Evolutionary conservation across 2,797 vertebrate genomes (phyloP).

Genomic region (Apodemus agrarius): DNA sequence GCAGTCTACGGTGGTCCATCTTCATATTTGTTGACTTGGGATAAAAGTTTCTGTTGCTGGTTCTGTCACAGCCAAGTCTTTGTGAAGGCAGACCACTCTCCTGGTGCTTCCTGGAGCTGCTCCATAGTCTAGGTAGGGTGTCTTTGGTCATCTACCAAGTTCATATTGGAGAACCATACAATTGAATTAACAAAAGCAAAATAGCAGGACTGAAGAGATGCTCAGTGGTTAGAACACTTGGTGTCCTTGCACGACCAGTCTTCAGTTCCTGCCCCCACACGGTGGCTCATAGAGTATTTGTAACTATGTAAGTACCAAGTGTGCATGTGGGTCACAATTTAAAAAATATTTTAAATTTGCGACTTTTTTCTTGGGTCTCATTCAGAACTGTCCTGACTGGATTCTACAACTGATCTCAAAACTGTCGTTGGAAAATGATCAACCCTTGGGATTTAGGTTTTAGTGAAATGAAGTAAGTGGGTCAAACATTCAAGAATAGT

Average conservation of each 20-base stretch:
- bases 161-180: neutral
- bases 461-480: slow-evolving; percentile 32
- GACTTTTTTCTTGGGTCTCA: neutral
- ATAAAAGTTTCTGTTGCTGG: neutral
- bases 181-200: neutral
- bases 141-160: neutral
- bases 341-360: neutral
- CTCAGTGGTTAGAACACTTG: neutral
- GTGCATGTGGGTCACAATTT: neutral
- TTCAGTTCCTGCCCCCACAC: neutral
- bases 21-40: neutral
- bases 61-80: neutral
- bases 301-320: neutral
- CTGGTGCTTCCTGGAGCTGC: neutral
- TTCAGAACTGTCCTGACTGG: neutral
- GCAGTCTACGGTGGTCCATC: too few species aligned
- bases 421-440: neutral
- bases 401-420: neutral
- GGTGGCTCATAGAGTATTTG: neutral
- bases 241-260: neutral
- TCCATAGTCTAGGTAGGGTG: neutral
- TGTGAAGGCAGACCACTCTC: neutral
- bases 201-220: neutral
- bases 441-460: neutral
- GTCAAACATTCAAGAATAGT: neutral